Percentiles rank a stretch among this genome's conserved stretches.
phyloP scores from a whole-genome alignment of 1,140 invertebrate genomes.

The Batillaria attramentaria region DNA sequence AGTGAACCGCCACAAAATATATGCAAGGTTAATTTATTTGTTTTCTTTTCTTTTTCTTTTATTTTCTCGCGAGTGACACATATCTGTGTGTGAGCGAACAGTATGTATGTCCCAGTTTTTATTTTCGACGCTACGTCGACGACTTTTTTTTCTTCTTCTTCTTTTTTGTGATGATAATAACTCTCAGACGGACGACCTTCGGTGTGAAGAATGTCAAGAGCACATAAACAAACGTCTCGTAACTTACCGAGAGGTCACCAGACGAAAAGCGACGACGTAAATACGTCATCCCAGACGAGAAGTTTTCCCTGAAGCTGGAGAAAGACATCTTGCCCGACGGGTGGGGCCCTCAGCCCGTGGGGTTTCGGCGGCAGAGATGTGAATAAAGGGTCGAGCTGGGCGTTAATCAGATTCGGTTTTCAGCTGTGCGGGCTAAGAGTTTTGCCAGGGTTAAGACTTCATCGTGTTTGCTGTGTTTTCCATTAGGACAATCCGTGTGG shows the following conservation, averaged over 20 bases:
- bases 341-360: neutral
- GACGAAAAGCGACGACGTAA: conserved; percentile 70
- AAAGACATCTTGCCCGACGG: conserved; percentile 69
- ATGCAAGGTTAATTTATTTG: too few species aligned
- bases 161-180: too few species aligned
- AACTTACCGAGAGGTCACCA: conserved; percentile 64
- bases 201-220: too few species aligned
- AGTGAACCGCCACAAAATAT: too few species aligned
- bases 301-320: conserved; percentile 64
- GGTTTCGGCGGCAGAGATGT: neutral
- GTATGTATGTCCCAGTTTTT: too few species aligned
- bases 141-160: too few species aligned
- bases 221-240: too few species aligned
- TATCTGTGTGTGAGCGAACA: too few species aligned
- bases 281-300: conserved; percentile 69
- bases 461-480: neutral
- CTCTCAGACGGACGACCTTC: too few species aligned
- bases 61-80: too few species aligned
- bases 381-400: neutral
- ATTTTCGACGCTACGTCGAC: too few species aligned
- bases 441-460: neutral
- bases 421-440: neutral
- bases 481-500: neutral
- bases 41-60: too few species aligned
- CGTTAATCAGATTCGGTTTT: neutral